Percentiles rank a stretch among this genome's conserved stretches.
Conservation (phyloP, 1,140 invertebrate genomes). For the Oryctes rhinoceros region DNA sequence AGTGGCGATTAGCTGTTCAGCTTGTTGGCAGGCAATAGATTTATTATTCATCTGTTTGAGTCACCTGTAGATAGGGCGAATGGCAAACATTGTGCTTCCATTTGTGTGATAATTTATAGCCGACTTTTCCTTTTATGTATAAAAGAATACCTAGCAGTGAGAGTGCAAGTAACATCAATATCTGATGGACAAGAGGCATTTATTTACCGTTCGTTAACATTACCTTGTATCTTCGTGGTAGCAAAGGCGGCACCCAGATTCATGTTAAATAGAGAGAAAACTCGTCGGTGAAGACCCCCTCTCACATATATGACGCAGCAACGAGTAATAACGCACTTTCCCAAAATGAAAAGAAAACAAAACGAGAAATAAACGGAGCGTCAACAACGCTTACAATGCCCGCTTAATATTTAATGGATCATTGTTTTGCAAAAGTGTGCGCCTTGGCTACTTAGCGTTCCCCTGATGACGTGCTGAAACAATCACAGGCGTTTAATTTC, state of each 20-base stretch:
- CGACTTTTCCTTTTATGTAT: not conserved
- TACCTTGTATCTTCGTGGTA: not conserved
- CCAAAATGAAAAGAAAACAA: not conserved
- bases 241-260: not conserved
- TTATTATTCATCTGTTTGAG: too few species aligned
- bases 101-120: too few species aligned
- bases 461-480: not conserved
- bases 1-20: too few species aligned
- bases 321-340: not conserved
- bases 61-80: too few species aligned
- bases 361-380: not conserved
- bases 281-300: not conserved
- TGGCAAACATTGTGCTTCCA: too few species aligned
- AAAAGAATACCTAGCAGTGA: not conserved
- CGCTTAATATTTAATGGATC: conserved; percentile 20
- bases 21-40: too few species aligned
- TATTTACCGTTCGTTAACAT: not conserved
- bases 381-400: conserved; percentile 12
- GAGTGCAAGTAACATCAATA: not conserved
- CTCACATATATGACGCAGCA: not conserved
- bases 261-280: not conserved
- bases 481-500: not conserved
- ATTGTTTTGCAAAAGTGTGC: conserved; percentile 6
- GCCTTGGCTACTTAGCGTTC: not conserved
- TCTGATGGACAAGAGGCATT: not conserved